Conservation (phyloP, 2,113 vertebrate species). For the Apodemus sylvaticus region DNA sequence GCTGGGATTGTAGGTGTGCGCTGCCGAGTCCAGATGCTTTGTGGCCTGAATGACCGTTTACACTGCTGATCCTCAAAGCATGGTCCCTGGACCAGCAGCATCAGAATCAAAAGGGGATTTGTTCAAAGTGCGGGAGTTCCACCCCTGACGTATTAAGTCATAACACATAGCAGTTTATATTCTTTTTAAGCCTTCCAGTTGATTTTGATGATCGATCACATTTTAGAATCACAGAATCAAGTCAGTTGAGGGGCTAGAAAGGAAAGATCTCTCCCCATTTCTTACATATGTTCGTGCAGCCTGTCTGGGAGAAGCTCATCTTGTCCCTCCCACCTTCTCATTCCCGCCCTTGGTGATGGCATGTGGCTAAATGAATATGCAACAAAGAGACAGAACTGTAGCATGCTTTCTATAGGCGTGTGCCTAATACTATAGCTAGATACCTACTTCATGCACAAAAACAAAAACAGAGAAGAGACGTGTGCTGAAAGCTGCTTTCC, state of each 20-base stretch:
- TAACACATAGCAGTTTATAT: not conserved
- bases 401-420: not conserved
- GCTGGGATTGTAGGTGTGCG: not conserved
- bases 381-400: not conserved
- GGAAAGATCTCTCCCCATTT: not conserved
- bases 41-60: not conserved
- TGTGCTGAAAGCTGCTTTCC: not conserved
- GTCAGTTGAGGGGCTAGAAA: not conserved
- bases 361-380: not conserved
- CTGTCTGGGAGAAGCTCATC: not conserved
- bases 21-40: not conserved
- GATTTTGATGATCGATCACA: not conserved
- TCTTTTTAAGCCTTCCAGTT: not conserved
- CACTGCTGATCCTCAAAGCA: not conserved
- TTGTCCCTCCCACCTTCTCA: not conserved
- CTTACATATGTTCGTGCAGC: not conserved
- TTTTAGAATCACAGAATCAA: constrained; percentile 39
- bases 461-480: not conserved
- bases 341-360: not conserved
- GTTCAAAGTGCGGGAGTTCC: not conserved
- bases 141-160: not conserved
- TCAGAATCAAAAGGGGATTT: not conserved
- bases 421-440: not conserved
- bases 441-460: not conserved
- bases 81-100: not conserved